Evolutionary conservation across 2,113 vertebrate genomes (phyloP).

Genomic region (Haplotaxodon microlepis): DNA sequence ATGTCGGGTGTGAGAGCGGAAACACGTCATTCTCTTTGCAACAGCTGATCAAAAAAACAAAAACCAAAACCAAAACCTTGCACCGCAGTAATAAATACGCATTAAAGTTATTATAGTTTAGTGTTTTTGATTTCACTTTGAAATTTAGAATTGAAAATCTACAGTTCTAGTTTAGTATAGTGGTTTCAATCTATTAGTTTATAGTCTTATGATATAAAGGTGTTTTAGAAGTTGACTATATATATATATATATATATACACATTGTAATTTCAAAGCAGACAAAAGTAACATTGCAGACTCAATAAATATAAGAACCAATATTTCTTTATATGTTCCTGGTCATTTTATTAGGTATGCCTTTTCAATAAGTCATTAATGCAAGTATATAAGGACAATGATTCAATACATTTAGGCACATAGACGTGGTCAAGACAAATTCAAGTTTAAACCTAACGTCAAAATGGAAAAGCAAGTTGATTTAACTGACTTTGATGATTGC

Average conservation of each 20-base stretch:
- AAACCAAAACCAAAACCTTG: not conserved
- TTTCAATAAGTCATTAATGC: not conserved
- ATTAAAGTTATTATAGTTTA: not conserved
- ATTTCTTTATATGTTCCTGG: not conserved
- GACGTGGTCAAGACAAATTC: not conserved
- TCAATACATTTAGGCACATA: not conserved
- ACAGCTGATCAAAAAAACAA: constrained; percentile 26
- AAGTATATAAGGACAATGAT: not conserved
- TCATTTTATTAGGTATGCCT: not conserved
- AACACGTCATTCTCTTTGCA: constrained; percentile 16
- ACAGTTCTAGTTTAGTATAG: not conserved
- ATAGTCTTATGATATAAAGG: fast-evolving
- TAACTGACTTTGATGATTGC: not conserved
- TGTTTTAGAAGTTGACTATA: not conserved
- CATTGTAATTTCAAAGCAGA: not conserved
- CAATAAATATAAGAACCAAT: not conserved
- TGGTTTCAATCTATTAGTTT: not conserved
- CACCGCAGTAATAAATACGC: not conserved
- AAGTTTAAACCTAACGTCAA: not conserved
- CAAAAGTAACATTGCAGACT: not conserved
- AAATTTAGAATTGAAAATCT: not conserved
- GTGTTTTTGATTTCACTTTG: not conserved
- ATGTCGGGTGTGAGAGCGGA: constrained; percentile 57
- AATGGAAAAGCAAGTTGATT: fast-evolving
- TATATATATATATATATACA: not conserved